Base-by-base conservation (phyloP, 2,888 invertebrate genomes). In the Sphaeridia pumilis region DNA sequence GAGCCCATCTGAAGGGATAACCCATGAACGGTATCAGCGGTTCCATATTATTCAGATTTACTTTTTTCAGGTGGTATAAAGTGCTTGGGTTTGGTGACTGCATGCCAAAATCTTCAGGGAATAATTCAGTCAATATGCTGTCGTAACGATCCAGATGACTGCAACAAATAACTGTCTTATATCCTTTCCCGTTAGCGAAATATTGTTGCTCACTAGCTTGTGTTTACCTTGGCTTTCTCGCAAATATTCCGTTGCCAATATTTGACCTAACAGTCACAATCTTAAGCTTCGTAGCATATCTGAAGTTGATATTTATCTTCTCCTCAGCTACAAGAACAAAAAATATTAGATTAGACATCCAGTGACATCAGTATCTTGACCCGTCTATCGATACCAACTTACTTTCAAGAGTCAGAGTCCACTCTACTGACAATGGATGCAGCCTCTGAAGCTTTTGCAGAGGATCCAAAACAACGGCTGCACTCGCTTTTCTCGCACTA, bases 1-100 rank as follows among this genome's bases (percentile, higher is more conserved):
- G 94, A 0, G 87, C 85, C 94, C 94, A 95, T 58, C 79, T 76
- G 68, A 87, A 95, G 0, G 92, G 88, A 63, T 80, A 80, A 0
- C 93, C 93, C 47, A 83, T 73, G 63, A 82, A 78, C n/a, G 63
- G 51, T 22, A 72, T 65, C 56, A 73, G 70, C 43, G 65, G 59
- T 4, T 66, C 61, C 54, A 74, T 70, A 26, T 69, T 68, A 17
- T 71, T 70, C 44, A 74, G 64, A 1, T 73, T 73, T 64, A 64
- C 65, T 61, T 69, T 74, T 62, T 69, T 75, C 66, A 76, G 75
- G 66, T 81, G 79, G 69, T 82, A 88, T 59, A 78, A 73, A 66
- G 86, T 88, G 38, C 84, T 82, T 22, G 84, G 81, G 72, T 89
- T 89, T 21, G 92, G 92, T 53, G 88, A 85, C 49, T 80, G 81